Conservation (phyloP, 23 tunicate genomes). For the Ascidia mentula region DNA sequence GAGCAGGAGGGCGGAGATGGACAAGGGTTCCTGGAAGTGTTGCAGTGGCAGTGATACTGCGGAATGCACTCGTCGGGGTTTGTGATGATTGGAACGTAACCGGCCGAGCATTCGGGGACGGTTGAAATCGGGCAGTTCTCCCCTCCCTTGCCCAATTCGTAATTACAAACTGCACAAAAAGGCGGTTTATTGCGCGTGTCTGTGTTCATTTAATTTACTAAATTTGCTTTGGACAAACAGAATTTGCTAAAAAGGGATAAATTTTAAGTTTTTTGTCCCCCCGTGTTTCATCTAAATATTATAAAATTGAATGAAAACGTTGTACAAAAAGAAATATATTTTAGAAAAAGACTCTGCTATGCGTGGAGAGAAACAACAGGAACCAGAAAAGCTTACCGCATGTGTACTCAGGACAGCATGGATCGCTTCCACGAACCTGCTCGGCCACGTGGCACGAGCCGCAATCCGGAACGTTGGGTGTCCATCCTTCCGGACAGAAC, state of each 20-base stretch:
- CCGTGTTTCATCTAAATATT: too few species aligned
- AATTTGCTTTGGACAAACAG: too few species aligned
- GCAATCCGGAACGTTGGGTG: constrained; percentile 54
- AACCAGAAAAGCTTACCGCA: constrained; percentile 61
- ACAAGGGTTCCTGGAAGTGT: constrained; percentile 59
- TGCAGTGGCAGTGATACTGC: constrained; percentile 70
- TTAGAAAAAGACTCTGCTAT: too few species aligned
- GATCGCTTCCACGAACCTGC: constrained; percentile 55
- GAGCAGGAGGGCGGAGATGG: constrained; percentile 56
- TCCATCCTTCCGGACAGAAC: constrained; percentile 62
- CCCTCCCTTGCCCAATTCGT: constrained; percentile 37
- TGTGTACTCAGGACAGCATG: constrained; percentile 83
- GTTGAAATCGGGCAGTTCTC: constrained; percentile 41
- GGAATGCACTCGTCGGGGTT: constrained; percentile 75
- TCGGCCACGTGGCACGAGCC: constrained; percentile 56
- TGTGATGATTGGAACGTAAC: constrained; percentile 46
- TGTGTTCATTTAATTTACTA: too few species aligned
- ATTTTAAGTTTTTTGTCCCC: too few species aligned
- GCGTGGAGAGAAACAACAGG: too few species aligned
- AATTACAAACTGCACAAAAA: constrained; percentile 84
- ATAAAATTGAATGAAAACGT: too few species aligned
- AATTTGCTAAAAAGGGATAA: too few species aligned
- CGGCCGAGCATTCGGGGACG: constrained; percentile 59
- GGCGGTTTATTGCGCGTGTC: too few species aligned
- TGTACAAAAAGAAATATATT: too few species aligned